Percentiles rank a stretch among this genome's conserved stretches.
These are phyloP conservation scores for Teinopalpus imperialis DNA, from an alignment of 2,888 invertebrate species.

Conservation along the genomic window DNA sequence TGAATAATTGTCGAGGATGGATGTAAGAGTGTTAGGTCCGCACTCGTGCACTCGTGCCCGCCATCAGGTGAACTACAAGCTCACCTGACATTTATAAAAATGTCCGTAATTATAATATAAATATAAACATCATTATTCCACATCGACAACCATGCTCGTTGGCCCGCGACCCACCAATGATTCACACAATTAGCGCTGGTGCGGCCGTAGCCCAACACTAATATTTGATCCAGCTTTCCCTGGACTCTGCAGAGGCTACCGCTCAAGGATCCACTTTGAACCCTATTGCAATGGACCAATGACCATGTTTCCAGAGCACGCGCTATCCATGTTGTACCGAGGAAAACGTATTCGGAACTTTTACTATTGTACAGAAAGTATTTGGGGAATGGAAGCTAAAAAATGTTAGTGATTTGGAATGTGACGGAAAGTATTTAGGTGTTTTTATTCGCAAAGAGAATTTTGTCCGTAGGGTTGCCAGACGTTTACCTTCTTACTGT, in stretches of 20 bases:
- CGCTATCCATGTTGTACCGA: not conserved
- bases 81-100: too few relatives aligned
- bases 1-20: too few relatives aligned
- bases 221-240: conserved; percentile 5
- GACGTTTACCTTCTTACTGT: too few relatives aligned
- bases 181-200: conserved; percentile 16
- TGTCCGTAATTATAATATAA: too few relatives aligned
- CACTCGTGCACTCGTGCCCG: too few relatives aligned
- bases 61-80: too few relatives aligned
- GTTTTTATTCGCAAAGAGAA: not conserved
- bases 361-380: not conserved
- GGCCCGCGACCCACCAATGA: not conserved
- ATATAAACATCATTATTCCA: too few relatives aligned
- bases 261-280: too few relatives aligned
- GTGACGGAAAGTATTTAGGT: not conserved
- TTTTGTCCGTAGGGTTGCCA: too few relatives aligned
- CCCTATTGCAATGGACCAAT: not conserved
- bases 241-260: too few relatives aligned
- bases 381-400: not conserved
- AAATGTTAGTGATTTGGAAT: not conserved
- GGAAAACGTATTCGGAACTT: not conserved
- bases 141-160: too few relatives aligned
- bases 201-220: conserved; percentile 5
- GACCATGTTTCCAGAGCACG: not conserved
- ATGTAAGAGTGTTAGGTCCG: too few relatives aligned